Evolutionary conservation across 2,797 vertebrate genomes (phyloP).

Genomic region (Cephalopachus bancanus): DNA sequence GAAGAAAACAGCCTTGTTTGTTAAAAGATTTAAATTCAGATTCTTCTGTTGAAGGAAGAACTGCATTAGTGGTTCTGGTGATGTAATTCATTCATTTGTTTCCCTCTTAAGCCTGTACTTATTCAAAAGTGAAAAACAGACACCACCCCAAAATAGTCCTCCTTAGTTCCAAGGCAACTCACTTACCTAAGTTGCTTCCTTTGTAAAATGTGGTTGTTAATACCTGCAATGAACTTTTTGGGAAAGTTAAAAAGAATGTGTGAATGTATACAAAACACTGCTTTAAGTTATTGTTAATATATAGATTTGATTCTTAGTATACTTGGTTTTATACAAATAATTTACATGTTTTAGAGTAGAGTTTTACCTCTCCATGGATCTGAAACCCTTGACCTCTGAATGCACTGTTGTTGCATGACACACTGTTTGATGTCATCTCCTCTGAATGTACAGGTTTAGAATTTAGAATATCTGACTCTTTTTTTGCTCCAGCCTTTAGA

Average conservation of each 20-base stretch:
- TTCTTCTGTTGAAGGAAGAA: neutral
- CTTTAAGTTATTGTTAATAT: neutral
- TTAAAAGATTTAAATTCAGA: neutral
- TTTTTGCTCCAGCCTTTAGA: neutral
- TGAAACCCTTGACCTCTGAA: neutral
- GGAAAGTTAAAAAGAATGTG: neutral
- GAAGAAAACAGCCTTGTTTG: neutral
- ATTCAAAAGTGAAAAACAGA: no score
- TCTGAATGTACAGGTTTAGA: neutral
- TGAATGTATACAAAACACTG: neutral
- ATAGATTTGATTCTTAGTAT: neutral
- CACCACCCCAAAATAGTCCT: neutral
- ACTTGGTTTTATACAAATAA: neutral
- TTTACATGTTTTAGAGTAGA: neutral
- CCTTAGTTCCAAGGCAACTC: neutral
- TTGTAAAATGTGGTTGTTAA: neutral
- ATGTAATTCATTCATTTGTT: neutral
- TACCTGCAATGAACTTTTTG: neutral
- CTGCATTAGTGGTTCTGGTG: accelerated
- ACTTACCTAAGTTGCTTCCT: neutral
- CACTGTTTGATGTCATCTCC: neutral
- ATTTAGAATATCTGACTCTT: neutral
- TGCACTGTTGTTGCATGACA: neutral
- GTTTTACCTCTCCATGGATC: neutral
- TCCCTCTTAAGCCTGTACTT: neutral